Base-by-base conservation (phyloP, 2,113 vertebrate genomes). In the Dipodomys merriami region DNA sequence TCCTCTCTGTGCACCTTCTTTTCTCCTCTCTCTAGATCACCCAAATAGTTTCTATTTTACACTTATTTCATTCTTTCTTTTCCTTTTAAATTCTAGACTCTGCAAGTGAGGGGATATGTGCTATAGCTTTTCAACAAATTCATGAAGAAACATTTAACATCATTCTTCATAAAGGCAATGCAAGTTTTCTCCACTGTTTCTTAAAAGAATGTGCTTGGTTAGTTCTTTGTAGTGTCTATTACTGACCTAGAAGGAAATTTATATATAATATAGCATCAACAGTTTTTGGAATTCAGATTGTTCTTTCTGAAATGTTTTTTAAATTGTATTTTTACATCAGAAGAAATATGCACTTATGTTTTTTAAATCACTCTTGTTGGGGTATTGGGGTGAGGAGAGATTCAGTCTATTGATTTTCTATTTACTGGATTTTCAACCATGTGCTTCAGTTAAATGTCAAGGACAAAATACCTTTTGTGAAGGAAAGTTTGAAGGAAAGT, bases 361-460 rank as follows among this genome's bases (percentile, higher is more conserved):
- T 29, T 78, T 15, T 67, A 72, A 78, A 86, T 72, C 49, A 30
- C 3, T 77, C 7, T 30, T 77, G 13, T 65, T 64, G 9, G 62
- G 23, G 62, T 39, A 39, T 39, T 39, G 39, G 39, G 39, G 39
- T 39, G 39, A 39, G 39, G 39, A 39, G 39, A 39, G 39, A 39
- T 39, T 39, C 5, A 68, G 64, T 71, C 88, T 67, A 79, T 18
- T 60, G 10, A 27, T 65, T 90, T 88, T 77, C 30, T 35, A 35
- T 11, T 91, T 82, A 72, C 64, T 35, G 46, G 81, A 35, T 95
- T 85, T 82, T 33, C n/a, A 89, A 77, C 29, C n/a, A 29, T 65
- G 79, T 91, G 8, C 44, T 68, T 84, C 13, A 18, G 30, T 89
- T 89, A 46, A 82, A 85, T 86, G 62, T 81, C 23, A 60, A 39